Evolutionary conservation across 1,140 invertebrate species (phyloP), one percentile per base, ranked within the genome.

Genomic region (Solen grandis): DNA sequence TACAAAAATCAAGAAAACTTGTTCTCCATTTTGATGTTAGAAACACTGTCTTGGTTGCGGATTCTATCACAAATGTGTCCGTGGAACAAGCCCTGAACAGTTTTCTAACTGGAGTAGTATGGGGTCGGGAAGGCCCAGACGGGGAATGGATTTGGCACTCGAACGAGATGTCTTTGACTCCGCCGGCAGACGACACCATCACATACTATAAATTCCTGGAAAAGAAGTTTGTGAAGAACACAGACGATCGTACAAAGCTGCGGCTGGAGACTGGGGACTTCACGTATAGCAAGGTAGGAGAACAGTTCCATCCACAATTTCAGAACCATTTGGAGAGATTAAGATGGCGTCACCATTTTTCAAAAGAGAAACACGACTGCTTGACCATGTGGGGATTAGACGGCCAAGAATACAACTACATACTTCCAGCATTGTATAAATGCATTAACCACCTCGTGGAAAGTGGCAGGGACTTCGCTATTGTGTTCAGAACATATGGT

Each of bases 161-260:
- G 5, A 82, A 88, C 38, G 41, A 57, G 4, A 86, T 89, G 0
- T 89, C 87, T 10, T 70, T 90, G 8, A 81, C 70, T 16, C 86
- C 83, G 0, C 90, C 90, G 1, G 70, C 80, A 1, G 55, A 74
- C 0, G 83, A 81, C 19, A 79, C 82, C 13, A 81, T 86, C 4
- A 91, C 90, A 0, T 91, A 90, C 74, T 91, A 91, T 83, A 91
- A 91, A 73, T 86, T 86, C 68, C 73, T 91, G 38, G 90, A 91
- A 68, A 84, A 83, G 14, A 78, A 83, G 38, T 82, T 90, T 4
- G 90, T 91, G 8, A 86, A 86, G 74, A 88, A 83, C 8, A 84
- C 87, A 35, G 75, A 52, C 2, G 89, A 91, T 62, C 74, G 90
- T 10, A 81, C 74, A 14, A 74, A 75, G 1, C 81, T 91, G 8